These are phyloP conservation scores for Percina caprodes DNA, from an alignment of 2,113 vertebrate species.

Conservation along the genomic window DNA sequence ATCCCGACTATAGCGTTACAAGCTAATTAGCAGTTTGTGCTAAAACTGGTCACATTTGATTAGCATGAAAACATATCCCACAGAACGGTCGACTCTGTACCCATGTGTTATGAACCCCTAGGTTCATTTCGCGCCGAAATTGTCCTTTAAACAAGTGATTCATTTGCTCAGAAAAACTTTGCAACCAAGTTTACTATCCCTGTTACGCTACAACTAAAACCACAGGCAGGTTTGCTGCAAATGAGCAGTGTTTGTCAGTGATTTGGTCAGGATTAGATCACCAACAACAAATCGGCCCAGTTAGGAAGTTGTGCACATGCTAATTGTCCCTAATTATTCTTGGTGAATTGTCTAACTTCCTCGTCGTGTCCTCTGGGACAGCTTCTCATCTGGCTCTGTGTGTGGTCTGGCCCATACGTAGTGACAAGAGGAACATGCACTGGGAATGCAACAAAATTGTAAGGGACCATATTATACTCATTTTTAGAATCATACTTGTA, in stretches of 20 bases:
- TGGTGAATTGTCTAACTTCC: conserved; percentile 69
- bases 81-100: too few species aligned
- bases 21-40: too few species aligned
- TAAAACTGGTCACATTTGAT: too few species aligned
- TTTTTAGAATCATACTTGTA: too few species aligned
- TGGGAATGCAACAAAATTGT: not conserved
- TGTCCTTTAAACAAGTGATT: not conserved
- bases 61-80: too few species aligned
- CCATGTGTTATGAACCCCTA: too few species aligned
- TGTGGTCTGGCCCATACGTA: conserved; percentile 73
- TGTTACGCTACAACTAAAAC: conserved; percentile 26
- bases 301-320: conserved; percentile 78
- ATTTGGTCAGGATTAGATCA: conserved; percentile 27
- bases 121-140: too few species aligned
- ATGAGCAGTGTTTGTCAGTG: conserved; percentile 7
- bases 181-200: not conserved
- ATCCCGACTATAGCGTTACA: too few species aligned
- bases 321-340: conserved; percentile 78
- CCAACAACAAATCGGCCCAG: conserved; percentile 60
- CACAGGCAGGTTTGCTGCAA: not conserved
- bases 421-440: not conserved
- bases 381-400: conserved; percentile 51
- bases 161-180: not conserved
- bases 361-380: conserved; percentile 61
- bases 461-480: too few species aligned